phyloP scores from a whole-genome alignment of 2,113 vertebrate species.

The Ictalurus furcatus region DNA sequence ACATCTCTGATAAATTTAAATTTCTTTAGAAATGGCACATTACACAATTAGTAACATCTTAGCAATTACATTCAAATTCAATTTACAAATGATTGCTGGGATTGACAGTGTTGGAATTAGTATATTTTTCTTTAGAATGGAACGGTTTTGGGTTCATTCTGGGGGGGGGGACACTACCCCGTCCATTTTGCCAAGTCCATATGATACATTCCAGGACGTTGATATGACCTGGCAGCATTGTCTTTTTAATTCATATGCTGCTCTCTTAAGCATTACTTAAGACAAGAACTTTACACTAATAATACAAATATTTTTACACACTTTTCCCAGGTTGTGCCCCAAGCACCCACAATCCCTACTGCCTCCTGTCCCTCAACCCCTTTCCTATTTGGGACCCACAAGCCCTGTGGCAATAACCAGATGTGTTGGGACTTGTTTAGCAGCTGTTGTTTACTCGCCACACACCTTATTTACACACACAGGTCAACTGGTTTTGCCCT shows the following conservation, averaged over 20 bases:
- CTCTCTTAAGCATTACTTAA: neutral
- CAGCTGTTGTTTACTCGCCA: slow-evolving; percentile 81
- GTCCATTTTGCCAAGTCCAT: neutral
- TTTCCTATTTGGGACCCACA: slow-evolving; percentile 65
- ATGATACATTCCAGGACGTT: neutral
- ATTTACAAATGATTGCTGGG: neutral
- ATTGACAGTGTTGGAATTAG: neutral
- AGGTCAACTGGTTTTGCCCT: slow-evolving; percentile 59
- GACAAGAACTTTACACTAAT: slow-evolving; percentile 45
- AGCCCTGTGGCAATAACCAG: slow-evolving; percentile 64
- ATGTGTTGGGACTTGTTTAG: slow-evolving; percentile 72
- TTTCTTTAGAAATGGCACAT: no score
- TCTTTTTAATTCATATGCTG: neutral
- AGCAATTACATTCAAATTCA: neutral
- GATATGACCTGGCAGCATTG: neutral
- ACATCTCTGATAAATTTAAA: no score
- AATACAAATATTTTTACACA: slow-evolving; percentile 65
- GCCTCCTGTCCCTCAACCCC: slow-evolving; percentile 39
- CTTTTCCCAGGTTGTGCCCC: slow-evolving; percentile 36
- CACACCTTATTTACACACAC: slow-evolving; percentile 87
- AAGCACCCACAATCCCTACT: slow-evolving; percentile 34
- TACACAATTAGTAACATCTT: neutral
- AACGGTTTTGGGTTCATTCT: neutral
- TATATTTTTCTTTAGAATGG: neutral
- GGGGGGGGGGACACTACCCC: neutral